Evolutionary conservation across 2,888 invertebrate genomes (phyloP), one percentile per base, ranked within the genome.

Genomic region (Zootermopsis nevadensis): DNA sequence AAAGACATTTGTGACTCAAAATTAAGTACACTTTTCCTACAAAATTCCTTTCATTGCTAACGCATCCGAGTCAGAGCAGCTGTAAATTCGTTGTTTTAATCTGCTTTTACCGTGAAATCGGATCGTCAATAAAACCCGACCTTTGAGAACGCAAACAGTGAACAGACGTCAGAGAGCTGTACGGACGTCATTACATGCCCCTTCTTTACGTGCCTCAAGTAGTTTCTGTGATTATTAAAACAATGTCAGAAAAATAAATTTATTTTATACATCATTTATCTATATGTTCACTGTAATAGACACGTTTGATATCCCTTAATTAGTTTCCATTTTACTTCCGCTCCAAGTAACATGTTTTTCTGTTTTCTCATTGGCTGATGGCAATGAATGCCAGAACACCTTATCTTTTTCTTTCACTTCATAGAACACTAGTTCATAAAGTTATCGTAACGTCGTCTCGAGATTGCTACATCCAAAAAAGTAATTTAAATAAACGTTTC

Each of bases 301-400:
- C 74, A 42, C 38, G 38, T 74, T 0, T 74, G 74, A 74, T 74
- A 74, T 74, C 74, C 38, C 74, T 74, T 74, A 74, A 74, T 74
- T 74, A 74, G 74, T n/a, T 74, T 74, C 74, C n/a, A 22, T 74
- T 38, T 74, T n/a, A 22, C n/a, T 74, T 74, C 74, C 74, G 74
- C 74, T 74, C 74, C 74, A 38, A 38, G 38, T 74, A 74, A 24
- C n/a, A 38, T 22, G 6, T 0, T 60, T 27, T 60, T 60, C 27
- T 60, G 10, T 60, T 27, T n/a, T n/a, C 27, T 60, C 60, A 60
- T 60, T 60, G 60, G 60, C 60, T 60, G 27, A 60, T 6, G 27
- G n/a, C 10, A 4, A 2, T 27, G 60, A 60, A 27, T 60, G 27
- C 27, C 6, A 2, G 38, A 74, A 74, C 38, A 38, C 38, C 38